These are phyloP conservation scores for Phengaris alcon DNA, from an alignment of 2,888 invertebrate genomes.

Conservation along the genomic window DNA sequence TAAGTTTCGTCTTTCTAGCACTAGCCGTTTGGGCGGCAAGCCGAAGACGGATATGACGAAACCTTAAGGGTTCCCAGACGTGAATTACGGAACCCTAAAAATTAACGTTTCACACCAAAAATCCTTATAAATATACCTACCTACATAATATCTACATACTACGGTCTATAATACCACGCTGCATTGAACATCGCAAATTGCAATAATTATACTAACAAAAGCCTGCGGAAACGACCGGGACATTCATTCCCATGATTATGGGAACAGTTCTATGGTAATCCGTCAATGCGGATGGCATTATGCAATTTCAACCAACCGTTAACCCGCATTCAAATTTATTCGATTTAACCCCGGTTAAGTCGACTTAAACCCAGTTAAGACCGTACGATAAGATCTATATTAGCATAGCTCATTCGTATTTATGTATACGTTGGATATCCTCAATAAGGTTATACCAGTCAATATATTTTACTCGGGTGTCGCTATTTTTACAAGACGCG, in stretches of 20 bases:
- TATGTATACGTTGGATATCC: conserved; percentile 27
- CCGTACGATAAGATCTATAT: conserved; percentile 32
- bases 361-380: conserved; percentile 29
- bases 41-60: too few relatives aligned
- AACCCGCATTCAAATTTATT: conserved; percentile 29
- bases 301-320: conserved; percentile 29
- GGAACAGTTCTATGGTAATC: conserved; percentile 34
- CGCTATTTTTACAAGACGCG: conserved; percentile 19
- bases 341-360: conserved; percentile 28
- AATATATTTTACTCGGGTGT: conserved; percentile 23
- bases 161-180: background rate
- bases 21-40: too few relatives aligned
- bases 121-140: background rate
- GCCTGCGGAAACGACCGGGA: conserved; percentile 8
- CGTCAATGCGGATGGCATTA: conserved; percentile 29
- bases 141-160: background rate
- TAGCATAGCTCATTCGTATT: conserved; percentile 33
- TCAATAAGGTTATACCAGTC: background rate
- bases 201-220: conserved; percentile 18
- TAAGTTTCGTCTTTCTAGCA: too few relatives aligned
- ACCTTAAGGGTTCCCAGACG: too few relatives aligned
- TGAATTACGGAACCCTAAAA: too few relatives aligned
- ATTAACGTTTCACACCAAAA: too few relatives aligned
- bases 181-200: background rate
- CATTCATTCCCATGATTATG: conserved; percentile 28